Base-by-base conservation (phyloP, 2,113 vertebrate genomes). In the Podarcis raffonei region DNA sequence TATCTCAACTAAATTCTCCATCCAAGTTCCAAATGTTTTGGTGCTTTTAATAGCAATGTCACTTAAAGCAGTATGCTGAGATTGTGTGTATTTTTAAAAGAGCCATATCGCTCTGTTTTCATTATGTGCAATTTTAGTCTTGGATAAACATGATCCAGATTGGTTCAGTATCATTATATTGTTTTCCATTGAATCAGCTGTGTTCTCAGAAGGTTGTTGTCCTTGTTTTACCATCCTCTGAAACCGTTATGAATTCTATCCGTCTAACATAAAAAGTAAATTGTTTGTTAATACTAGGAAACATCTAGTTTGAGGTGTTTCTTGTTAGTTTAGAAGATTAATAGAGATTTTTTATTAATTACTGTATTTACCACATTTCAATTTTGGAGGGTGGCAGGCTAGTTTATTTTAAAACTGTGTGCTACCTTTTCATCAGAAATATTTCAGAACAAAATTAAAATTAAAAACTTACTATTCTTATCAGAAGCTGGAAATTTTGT, bases 11-110 rank as follows among this genome's bases (percentile, higher is more conserved):
- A n/a, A 74, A 87, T 91, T 57, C 39, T 30, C 42, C n/a, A 57
- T 23, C 39, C 74, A 76, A 88, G n/a, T 35, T 89, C 65, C 32
- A 81, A 66, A 90, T 83, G 32, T 82, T 82, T 59, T 66, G 72
- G 39, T 25, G 5, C 39, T 59, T 86, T 81, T 69, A 78, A 77
- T 82, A 81, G 88, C 39, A 76, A 12, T 32, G 30, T 30, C 42
- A n/a, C 13, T 86, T 83, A 74, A 81, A 86, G 6, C 30, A 35
- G 57, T 68, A 65, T n/a, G 39, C 37, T 77, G 35, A 57, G 23
- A 57, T 32, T 37, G 57, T 83, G 25, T 35, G 6, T 69, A 77
- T 65, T 53, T 88, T 77, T 57, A 77, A 88, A 87, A 78, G n/a
- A 37, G 23, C 39, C 23, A 5, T 48, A 30, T 69, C 8, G 30